Evolutionary conservation across 2,797 vertebrate genomes (phyloP), one percentile per base, ranked within the genome.

Genomic region (Loris lydekkerianus): DNA sequence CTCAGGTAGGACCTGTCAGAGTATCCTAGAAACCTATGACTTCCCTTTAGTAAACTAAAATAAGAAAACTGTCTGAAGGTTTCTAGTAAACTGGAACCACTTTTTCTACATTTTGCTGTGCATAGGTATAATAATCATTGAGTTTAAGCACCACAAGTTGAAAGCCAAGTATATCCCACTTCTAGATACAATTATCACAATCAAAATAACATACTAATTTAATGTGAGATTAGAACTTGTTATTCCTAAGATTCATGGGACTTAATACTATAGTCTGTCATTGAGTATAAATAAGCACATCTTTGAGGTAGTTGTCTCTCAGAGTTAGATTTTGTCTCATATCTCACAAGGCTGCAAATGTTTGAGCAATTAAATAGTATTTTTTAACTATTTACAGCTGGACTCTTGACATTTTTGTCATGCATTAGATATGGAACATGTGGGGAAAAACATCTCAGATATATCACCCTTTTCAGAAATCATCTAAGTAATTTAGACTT

Each of bases 401-500:
- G 95, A 97, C 1, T 8, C 10, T n/a, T 86, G 67, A 92, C 97
- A 96, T 98, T 94, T 96, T 93, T 96, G 93, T 95, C 88, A 96
- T 92, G 31, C 77, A 83, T 97, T 97, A 92, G 70, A 89, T 89
- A 96, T 78, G 69, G 96, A 97, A 91, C 13, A 18, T 69, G 34
- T 40, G 5, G 9, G 5, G n/a, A 46, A 85, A 86, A 84, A 92
- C 49, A 95, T 85, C 95, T 96, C 69, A 61, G 92, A 73, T 77
- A 84, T 96, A 77, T 61, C 75, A 92, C 40, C 15, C 93, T 97
- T 76, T 82, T 98, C 77, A 96, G 95, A 98, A 97, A 97, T 25
- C 84, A 87, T 83, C 60, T 69, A 96, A 96, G 96, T 97, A 97
- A 98, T 98, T 98, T 98, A 94, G 97, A 93, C 69, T 96, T 98